Percentiles rank a stretch among this genome's conserved stretches.
These are phyloP conservation scores for Chelon labrosus DNA, from an alignment of 2,797 vertebrate genomes.

Conservation along the genomic window DNA sequence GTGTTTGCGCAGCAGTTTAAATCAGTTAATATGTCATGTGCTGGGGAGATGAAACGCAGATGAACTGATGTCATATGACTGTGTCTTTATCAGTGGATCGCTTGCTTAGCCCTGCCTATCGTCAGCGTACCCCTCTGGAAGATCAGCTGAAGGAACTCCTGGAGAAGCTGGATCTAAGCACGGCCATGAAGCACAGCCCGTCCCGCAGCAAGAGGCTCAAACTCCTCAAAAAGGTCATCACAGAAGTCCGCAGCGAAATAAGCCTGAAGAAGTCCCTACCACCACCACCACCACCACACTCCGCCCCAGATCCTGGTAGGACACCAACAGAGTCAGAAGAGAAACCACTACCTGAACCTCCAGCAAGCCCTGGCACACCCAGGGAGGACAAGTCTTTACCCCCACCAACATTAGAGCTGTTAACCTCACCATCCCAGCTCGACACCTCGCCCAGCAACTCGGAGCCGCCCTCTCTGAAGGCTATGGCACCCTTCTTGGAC, in stretches of 20 bases:
- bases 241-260: constrained; percentile 89
- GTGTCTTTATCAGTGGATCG: constrained; percentile 89
- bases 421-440: constrained; percentile 88
- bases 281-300: constrained; percentile 44
- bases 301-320: constrained; percentile 32
- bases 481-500: constrained; percentile 87
- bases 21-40: too few relatives aligned
- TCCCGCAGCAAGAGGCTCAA: constrained; percentile 97
- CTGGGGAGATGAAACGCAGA: neutral
- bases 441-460: constrained; percentile 86
- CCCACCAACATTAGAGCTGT: constrained; percentile 89
- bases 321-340: constrained; percentile 79
- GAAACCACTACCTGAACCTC: constrained; percentile 56
- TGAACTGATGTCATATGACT: constrained; percentile 3
- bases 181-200: constrained; percentile 95
- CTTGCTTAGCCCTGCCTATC: constrained; percentile 90
- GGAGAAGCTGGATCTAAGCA: constrained; percentile 94
- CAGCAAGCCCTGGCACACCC: constrained; percentile 76
- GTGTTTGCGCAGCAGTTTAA: too few relatives aligned
- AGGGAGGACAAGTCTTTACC: constrained; percentile 89
- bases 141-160: constrained; percentile 93
- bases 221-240: constrained; percentile 93
- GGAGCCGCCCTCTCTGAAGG: constrained; percentile 90
- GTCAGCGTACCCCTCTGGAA: constrained; percentile 89
- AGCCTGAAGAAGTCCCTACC: constrained; percentile 85